These are phyloP conservation scores for Furcula furcula DNA, from an alignment of 2,888 invertebrate species.

Conservation along the genomic window DNA sequence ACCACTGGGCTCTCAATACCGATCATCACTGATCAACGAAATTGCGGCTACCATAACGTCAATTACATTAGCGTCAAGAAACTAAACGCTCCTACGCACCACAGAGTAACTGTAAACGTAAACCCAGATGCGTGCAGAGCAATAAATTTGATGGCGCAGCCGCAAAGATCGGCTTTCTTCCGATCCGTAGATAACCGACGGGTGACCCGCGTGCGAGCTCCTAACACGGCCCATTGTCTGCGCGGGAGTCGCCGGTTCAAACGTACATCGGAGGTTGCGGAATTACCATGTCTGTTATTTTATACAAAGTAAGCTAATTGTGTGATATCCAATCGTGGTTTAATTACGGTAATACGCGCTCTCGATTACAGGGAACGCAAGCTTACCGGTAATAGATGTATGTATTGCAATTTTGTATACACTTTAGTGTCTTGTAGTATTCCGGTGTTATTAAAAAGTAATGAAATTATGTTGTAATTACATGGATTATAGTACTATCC, in stretches of 20 bases:
- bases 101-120: conserved; percentile 61
- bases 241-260: conserved; percentile 38
- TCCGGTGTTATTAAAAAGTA: no score
- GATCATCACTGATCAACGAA: no score
- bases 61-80: conserved; percentile 30
- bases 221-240: conserved; percentile 61
- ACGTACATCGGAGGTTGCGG: conserved; percentile 14
- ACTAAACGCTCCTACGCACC: conserved; percentile 16
- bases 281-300: conserved; percentile 10
- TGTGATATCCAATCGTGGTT: conserved; percentile 2
- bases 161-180: conserved; percentile 66
- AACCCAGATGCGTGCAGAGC: conserved; percentile 53
- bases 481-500: no score
- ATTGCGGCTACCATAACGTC: no score
- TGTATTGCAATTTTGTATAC: no score
- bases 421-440: no score
- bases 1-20: no score
- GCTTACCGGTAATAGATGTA: no score
- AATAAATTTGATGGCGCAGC: conserved; percentile 67
- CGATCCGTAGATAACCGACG: conserved; percentile 70
- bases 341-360: not conserved
- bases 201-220: conserved; percentile 67
- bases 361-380: no score
- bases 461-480: no score
- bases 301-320: conserved; percentile 26